Conservation (phyloP, 2,797 vertebrate genomes). For the Myoxocephalus aenaeus region DNA sequence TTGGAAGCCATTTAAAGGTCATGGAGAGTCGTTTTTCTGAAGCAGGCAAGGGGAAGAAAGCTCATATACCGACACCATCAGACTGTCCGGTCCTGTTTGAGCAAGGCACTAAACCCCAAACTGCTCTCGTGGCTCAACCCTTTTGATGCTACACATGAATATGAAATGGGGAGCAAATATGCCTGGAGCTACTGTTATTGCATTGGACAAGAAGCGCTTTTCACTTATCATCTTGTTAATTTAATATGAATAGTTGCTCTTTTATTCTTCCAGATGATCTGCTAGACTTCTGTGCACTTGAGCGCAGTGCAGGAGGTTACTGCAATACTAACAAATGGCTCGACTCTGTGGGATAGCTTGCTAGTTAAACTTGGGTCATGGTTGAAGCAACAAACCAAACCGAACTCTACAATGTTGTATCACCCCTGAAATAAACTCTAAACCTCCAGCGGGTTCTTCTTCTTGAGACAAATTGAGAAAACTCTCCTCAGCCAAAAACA, state of each 20-base stretch:
- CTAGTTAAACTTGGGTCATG: constrained; percentile 33
- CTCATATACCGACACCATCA: not conserved
- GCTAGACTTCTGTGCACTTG: not conserved
- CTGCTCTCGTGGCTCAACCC: not conserved
- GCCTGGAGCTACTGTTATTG: not conserved
- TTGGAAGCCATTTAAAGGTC: constrained; percentile 17
- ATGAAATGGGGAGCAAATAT: not conserved
- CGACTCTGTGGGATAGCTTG: constrained; percentile 19
- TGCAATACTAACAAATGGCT: constrained; percentile 12
- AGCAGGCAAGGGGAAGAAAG: constrained; percentile 13
- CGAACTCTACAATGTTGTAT: constrained; percentile 20
- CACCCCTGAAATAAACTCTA: constrained; percentile 36
- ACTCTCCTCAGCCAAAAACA: constrained; percentile 29
- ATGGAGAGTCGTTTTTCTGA: constrained; percentile 18
- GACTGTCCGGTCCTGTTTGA: constrained; percentile 13
- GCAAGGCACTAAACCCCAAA: constrained; percentile 8
- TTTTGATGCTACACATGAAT: not conserved
- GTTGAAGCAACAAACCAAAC: constrained; percentile 51
- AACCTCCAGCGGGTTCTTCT: not conserved
- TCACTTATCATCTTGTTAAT: not conserved
- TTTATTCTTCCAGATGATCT: not conserved
- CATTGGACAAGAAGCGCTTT: not conserved
- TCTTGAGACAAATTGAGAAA: constrained; percentile 27
- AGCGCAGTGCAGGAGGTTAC: constrained; percentile 2
- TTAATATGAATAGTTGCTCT: not conserved